Percentiles rank a stretch among this genome's conserved stretches.
Conservation (phyloP, 2,797 vertebrate genomes). For the Aselliscus stoliczkanus region DNA sequence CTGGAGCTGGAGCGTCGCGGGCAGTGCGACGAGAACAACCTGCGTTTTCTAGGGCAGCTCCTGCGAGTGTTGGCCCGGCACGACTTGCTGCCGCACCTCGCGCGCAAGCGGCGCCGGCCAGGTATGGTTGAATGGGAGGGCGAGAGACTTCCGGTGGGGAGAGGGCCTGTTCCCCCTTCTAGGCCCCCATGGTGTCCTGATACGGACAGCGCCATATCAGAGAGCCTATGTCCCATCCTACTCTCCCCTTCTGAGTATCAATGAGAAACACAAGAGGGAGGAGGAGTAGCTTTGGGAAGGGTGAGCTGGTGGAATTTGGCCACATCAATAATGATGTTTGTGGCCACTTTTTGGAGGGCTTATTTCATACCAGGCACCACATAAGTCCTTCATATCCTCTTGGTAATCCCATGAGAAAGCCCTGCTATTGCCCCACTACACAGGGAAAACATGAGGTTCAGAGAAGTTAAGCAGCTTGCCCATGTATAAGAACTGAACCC, state of each 20-base stretch:
- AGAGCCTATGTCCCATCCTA: neutral
- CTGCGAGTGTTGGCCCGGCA: slow-evolving; percentile 91
- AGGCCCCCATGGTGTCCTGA: neutral
- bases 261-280: neutral
- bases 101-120: slow-evolving; percentile 87
- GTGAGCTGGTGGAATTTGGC: neutral
- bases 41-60: slow-evolving; percentile 88
- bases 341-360: neutral
- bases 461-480: slow-evolving; percentile 11
- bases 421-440: neutral
- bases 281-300: slow-evolving; percentile 7
- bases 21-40: slow-evolving; percentile 87
- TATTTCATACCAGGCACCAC: neutral
- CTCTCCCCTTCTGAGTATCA: neutral
- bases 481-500: neutral
- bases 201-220: neutral
- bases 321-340: neutral
- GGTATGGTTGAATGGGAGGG: slow-evolving; percentile 76
- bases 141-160: neutral
- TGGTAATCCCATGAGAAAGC: neutral
- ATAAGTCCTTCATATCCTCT: neutral
- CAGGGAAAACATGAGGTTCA: neutral
- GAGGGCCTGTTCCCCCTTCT: neutral
- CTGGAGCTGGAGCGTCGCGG: slow-evolving; percentile 89
- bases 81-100: slow-evolving; percentile 89